A percentile compares a stretch with the other conserved stretches of the same genome.
These are phyloP conservation scores for Sclerurus mexicanus DNA, from an alignment of 2,113 vertebrate genomes.

Conservation along the genomic window DNA sequence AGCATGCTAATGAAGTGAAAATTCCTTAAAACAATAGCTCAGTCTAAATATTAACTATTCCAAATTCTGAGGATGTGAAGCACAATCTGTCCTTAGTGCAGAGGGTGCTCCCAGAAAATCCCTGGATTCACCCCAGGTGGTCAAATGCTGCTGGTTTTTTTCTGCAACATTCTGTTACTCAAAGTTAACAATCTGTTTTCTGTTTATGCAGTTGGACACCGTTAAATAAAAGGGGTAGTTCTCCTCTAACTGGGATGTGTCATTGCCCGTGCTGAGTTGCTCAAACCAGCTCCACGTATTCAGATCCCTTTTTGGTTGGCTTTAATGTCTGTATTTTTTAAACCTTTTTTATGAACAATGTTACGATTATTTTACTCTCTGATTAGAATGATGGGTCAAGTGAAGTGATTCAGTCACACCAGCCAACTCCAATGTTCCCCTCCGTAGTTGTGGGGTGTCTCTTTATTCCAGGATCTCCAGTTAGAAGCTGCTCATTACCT, in stretches of 20 bases:
- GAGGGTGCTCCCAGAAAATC: neutral
- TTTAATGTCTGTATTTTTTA: neutral
- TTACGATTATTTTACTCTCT: neutral
- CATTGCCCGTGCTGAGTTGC: neutral
- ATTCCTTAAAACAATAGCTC: neutral
- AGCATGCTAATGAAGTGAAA: neutral
- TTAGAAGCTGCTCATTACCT: neutral
- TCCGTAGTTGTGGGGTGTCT: neutral
- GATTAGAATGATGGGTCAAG: neutral
- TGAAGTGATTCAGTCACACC: neutral
- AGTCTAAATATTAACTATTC: neutral
- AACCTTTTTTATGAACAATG: neutral
- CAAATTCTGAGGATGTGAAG: rapidly evolving
- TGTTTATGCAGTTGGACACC: neutral
- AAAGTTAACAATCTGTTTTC: neutral
- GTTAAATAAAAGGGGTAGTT: neutral
- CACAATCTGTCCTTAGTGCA: neutral
- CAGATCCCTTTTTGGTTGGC: neutral
- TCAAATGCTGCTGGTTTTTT: neutral
- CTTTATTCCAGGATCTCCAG: neutral
- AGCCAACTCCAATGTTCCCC: neutral
- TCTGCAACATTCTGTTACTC: neutral
- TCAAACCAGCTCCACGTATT: neutral
- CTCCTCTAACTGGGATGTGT: neutral
- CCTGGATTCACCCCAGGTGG: rapidly evolving